Conservation (phyloP, 2,888 invertebrate genomes). For the Orchestes rusci region DNA sequence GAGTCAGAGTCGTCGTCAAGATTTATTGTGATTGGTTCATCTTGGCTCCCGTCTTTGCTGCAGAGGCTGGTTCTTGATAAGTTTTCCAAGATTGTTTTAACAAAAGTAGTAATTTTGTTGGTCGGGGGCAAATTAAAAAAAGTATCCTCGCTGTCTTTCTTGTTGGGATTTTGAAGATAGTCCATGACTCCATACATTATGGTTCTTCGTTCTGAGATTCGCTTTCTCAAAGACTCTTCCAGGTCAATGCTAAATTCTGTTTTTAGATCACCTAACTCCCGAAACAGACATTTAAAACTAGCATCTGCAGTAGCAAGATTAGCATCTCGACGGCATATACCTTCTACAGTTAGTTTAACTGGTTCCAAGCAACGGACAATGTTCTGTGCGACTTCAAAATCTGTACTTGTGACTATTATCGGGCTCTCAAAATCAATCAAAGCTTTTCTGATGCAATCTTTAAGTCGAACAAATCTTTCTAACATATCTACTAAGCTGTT, state of each 20-base stretch:
- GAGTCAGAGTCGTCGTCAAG: background rate
- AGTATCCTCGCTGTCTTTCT: background rate
- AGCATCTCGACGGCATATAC: background rate
- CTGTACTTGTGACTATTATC: background rate
- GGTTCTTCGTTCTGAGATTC: constrained; percentile 1
- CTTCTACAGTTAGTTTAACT: constrained; percentile 2
- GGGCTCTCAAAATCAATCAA: constrained; percentile 7
- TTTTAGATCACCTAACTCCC: background rate
- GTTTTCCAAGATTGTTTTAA: background rate
- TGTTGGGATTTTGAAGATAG: constrained; percentile 4
- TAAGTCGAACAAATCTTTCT: constrained; percentile 13
- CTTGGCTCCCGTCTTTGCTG: too few relatives aligned
- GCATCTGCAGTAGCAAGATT: constrained; percentile 1
- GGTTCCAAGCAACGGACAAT: constrained; percentile 2
- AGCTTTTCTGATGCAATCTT: constrained; percentile 11
- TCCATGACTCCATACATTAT: background rate
- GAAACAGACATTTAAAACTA: background rate
- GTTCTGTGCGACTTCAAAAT: background rate
- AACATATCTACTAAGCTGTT: too few relatives aligned
- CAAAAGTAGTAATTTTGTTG: background rate
- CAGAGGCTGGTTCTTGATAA: background rate
- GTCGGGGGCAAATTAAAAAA: background rate
- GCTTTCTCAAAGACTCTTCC: background rate
- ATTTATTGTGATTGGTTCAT: background rate
- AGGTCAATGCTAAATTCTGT: background rate